Evolutionary conservation across 2,113 vertebrate genomes (phyloP).

Genomic region (Leptobrachium leishanense): DNA sequence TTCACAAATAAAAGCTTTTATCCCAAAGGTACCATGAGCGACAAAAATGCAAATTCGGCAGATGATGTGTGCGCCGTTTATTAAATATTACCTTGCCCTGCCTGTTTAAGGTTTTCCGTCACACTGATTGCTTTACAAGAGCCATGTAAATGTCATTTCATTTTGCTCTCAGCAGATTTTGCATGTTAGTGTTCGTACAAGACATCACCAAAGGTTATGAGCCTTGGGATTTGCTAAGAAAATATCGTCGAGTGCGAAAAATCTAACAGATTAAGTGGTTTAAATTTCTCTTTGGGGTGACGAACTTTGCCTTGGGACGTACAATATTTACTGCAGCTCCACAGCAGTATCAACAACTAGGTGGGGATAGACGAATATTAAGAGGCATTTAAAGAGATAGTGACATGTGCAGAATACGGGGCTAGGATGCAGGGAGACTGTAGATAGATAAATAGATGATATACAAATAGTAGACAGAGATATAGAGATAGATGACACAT

Average conservation of each 20-base stretch:
- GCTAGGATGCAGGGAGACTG: too few species aligned
- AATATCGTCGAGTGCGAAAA: conserved; percentile 92
- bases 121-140: conserved; percentile 97
- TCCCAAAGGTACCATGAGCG: conserved; percentile 85
- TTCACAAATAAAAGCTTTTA: conserved; percentile 86
- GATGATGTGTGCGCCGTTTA: conserved; percentile 93
- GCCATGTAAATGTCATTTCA: conserved; percentile 97
- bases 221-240: conserved; percentile 93
- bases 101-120: conserved; percentile 81
- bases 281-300: conserved; percentile 84
- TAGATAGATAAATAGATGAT: too few species aligned
- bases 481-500: too few species aligned
- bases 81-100: conserved; percentile 98
- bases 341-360: not conserved
- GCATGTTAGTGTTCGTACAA: conserved; percentile 81
- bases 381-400: not conserved
- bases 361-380: not conserved
- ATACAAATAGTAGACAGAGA: too few species aligned
- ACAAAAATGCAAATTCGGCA: conserved; percentile 95
- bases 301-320: conserved; percentile 82
- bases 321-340: conserved; percentile 23
- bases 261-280: conserved; percentile 96
- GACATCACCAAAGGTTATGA: conserved; percentile 94
- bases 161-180: conserved; percentile 83
- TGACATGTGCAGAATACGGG: too few species aligned